These are phyloP conservation scores for Aurelia sp. DNA, from an alignment of 30 jellyfish, hydroid and myxozoan species.

Conservation along the genomic window DNA sequence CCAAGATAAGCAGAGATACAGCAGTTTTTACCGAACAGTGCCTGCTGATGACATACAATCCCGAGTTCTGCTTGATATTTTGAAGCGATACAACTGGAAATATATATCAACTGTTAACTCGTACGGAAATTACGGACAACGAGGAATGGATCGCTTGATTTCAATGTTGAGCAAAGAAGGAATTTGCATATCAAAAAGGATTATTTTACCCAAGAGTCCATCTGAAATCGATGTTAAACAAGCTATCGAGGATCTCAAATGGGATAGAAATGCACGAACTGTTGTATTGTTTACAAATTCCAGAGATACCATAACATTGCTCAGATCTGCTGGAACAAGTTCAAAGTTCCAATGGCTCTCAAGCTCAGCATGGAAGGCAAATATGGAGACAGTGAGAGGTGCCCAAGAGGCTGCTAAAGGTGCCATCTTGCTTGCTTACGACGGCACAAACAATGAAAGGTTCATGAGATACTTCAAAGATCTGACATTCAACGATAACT, in stretches of 20 bases:
- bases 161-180: background rate
- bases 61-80: slow-evolving; percentile 30
- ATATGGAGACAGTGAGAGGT: background rate
- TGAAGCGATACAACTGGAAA: slow-evolving; percentile 55
- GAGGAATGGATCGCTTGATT: slow-evolving; percentile 47
- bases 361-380: slow-evolving; percentile 4
- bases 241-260: background rate
- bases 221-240: background rate
- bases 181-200: slow-evolving; percentile 37
- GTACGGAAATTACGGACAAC: slow-evolving; percentile 47
- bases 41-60: slow-evolving; percentile 54
- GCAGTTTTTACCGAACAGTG: slow-evolving; percentile 45
- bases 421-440: slow-evolving; percentile 33
- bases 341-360: slow-evolving; percentile 3
- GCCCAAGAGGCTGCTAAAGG: slow-evolving; percentile 36
- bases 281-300: slow-evolving; percentile 26
- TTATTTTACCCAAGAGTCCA: slow-evolving; percentile 18
- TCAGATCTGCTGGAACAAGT: slow-evolving; percentile 6
- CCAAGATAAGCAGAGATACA: background rate
- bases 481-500: slow-evolving; percentile 8
- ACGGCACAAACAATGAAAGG: background rate
- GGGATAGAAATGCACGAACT: background rate
- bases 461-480: slow-evolving; percentile 19
- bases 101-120: slow-evolving; percentile 50
- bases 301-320: slow-evolving; percentile 32